A percentile compares a stretch with the other conserved stretches of the same genome.
Conservation (phyloP, 2,113 vertebrate genomes). For the Corythornis cristatus region DNA sequence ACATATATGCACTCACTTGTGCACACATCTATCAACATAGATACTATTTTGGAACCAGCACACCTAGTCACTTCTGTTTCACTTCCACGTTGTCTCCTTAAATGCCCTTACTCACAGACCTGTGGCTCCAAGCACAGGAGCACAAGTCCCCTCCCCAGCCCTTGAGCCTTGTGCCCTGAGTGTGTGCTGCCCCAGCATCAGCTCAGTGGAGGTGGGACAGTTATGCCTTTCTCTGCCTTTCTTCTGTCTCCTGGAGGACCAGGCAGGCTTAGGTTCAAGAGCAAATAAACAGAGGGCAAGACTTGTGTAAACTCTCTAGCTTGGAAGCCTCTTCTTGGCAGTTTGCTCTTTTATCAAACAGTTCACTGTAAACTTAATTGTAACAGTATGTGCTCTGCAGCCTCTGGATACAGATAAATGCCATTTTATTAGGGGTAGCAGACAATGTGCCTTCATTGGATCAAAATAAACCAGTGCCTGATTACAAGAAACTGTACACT, state of each 20-base stretch:
- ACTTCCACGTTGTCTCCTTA: background rate
- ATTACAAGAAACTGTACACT: background rate
- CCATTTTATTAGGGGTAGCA: background rate
- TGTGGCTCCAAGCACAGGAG: background rate
- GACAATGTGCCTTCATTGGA: background rate
- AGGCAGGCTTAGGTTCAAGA: background rate
- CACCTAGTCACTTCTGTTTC: background rate
- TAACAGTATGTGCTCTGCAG: background rate
- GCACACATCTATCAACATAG: background rate
- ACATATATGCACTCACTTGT: background rate
- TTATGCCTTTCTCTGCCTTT: background rate
- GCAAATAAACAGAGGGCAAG: background rate
- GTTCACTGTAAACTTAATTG: background rate
- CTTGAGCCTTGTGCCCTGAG: background rate
- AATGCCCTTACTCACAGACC: background rate
- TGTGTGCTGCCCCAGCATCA: background rate
- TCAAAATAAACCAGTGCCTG: background rate
- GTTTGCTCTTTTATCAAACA: background rate
- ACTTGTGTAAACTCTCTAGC: background rate
- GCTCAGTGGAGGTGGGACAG: fast-evolving
- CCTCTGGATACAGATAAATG: background rate
- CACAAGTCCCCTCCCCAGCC: background rate
- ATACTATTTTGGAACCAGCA: background rate
- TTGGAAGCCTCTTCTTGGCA: background rate
- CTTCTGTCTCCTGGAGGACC: background rate